A percentile compares a stretch with the other conserved stretches of the same genome.
These are phyloP conservation scores for Aplidium turbinatum DNA, from an alignment of 23 tunicate genomes.

Conservation along the genomic window DNA sequence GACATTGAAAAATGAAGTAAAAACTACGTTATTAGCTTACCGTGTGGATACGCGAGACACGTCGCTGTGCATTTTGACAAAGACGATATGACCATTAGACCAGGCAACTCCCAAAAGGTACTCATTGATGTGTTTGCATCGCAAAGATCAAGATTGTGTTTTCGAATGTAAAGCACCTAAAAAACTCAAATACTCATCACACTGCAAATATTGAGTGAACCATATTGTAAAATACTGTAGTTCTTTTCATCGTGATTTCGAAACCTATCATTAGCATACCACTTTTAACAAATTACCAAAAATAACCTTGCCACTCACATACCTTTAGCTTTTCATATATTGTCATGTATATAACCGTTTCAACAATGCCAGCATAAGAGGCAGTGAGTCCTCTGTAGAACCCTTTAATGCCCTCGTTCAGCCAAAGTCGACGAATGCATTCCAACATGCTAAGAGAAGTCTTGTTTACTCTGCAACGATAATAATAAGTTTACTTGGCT, in stretches of 20 bases:
- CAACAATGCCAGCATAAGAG: conserved; percentile 72
- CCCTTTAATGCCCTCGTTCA: conserved; percentile 53
- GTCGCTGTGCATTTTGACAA: conserved; percentile 58
- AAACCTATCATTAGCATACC: too few relatives aligned
- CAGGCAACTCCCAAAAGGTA: conserved; percentile 47
- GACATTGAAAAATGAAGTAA: too few relatives aligned
- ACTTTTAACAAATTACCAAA: too few relatives aligned
- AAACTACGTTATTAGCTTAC: too few relatives aligned
- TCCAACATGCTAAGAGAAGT: conserved; percentile 42
- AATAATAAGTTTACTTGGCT: too few relatives aligned
- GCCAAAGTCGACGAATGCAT: conserved; percentile 54
- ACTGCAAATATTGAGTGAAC: too few relatives aligned
- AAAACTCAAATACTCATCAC: too few relatives aligned
- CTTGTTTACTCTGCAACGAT: conserved; percentile 36
- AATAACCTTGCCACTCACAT: background rate
- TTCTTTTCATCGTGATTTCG: too few relatives aligned
- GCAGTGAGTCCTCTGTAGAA: conserved; percentile 78
- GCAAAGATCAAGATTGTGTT: conserved; percentile 38
- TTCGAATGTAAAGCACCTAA: conserved; percentile 35
- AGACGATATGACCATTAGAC: conserved; percentile 58
- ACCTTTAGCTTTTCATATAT: conserved; percentile 76
- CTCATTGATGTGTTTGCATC: conserved; percentile 3
- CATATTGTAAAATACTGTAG: too few relatives aligned
- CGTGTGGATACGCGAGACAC: conserved; percentile 63
- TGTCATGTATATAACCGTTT: conserved; percentile 64